Base-by-base conservation (phyloP, 2,113 vertebrate genomes). In the Oriolus oriolus region DNA sequence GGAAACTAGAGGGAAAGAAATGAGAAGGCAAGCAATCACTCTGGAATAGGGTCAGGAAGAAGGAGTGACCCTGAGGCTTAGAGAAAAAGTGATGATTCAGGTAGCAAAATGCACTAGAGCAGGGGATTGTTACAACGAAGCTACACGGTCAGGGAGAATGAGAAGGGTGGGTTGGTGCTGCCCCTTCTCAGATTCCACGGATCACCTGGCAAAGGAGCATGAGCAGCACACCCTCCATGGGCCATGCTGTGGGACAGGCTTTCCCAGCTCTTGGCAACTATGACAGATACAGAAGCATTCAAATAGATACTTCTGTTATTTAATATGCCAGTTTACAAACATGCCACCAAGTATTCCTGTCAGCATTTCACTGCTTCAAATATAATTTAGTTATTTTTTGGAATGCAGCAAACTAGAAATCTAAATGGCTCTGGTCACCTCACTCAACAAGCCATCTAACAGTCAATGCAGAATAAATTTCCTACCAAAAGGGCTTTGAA, bases 141-240 rank as follows among this genome's bases (percentile, higher is more conserved):
- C 42, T 59, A 56, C 89, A 33, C 0, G 0, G 33, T 30, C 42
- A 30, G 24, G 37, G 33, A 71, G 50, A 73, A 57, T 3, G 47
- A 39, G 41, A 27, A 76, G 50, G 35, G 49, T 26, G 47, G 24
- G n/a, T 12, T 76, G 33, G 27, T 2, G 1, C 63, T 56, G 71
- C 45, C 31, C 33, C 13, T 73, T n/a, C 56, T 20, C 4, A 1
- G 8, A 28, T 10, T 26, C 68, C 61, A 39, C 8, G 12, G 18
- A 39, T 19, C 11, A 0, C 1, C 2, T 2, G 21, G 49, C 61
- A 68, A 39, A 68, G 49, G 41, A 31, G 33, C 5, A 27, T 1
- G 1, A 60, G 47, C 27, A 71, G 56, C 57, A 39, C 26, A 44
- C 4, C 4, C 26, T 21, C 68, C 49, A 19, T 0, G 0, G 27